Evolutionary conservation across 2,797 vertebrate genomes (phyloP).

Genomic region (Serranus cabrilla): DNA sequence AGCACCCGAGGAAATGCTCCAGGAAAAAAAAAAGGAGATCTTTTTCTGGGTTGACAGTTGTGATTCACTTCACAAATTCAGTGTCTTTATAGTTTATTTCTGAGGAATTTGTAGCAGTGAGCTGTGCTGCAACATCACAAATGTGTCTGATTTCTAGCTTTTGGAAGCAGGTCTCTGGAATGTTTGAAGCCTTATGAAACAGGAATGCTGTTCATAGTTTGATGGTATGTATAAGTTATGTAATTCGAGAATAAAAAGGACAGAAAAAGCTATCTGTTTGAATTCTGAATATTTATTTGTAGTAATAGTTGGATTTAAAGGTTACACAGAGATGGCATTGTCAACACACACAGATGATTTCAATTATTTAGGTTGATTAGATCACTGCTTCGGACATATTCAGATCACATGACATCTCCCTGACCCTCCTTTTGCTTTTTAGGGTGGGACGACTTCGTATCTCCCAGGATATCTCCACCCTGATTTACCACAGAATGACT

Average conservation of each 20-base stretch:
- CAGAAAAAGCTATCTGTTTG: constrained; percentile 4
- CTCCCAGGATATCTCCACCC: background rate
- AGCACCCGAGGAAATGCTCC: background rate
- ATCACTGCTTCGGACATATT: background rate
- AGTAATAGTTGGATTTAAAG: constrained; percentile 17
- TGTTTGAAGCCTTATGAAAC: background rate
- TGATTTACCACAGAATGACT: background rate
- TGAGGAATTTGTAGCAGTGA: background rate
- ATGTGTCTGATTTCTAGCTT: background rate
- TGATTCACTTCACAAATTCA: background rate
- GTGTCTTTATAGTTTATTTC: background rate
- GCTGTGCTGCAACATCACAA: background rate
- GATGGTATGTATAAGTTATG: background rate
- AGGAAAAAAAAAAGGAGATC: background rate
- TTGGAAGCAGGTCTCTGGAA: background rate
- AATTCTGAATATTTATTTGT: constrained; percentile 48
- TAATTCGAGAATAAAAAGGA: background rate
- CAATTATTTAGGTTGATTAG: background rate
- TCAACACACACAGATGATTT: constrained; percentile 9
- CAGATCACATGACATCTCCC: background rate
- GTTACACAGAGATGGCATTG: constrained; percentile 20
- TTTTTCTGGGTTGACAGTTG: background rate
- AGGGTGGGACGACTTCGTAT: background rate
- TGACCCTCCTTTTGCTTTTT: background rate
- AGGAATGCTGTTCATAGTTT: constrained; percentile 3